Evolutionary conservation across 2,888 invertebrate species (phyloP).

Genomic region (Lobophora halterata): DNA sequence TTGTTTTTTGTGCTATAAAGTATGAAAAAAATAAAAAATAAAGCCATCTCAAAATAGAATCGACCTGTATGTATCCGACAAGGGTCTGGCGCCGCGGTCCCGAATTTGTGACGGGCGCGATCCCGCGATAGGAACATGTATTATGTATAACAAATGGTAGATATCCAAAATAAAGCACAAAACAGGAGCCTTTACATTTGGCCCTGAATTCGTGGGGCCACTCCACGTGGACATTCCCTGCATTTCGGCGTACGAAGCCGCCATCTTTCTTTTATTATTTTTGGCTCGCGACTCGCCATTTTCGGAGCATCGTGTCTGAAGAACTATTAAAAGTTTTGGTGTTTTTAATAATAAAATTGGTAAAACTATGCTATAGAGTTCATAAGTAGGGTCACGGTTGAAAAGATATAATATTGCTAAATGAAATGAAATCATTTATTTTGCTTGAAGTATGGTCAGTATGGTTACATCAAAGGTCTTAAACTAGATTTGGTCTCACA

Average conservation of each 20-base stretch:
- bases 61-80: constrained; percentile 53
- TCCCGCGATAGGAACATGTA: constrained; percentile 75
- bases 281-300: constrained; percentile 54
- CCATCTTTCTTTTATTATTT: constrained; percentile 57
- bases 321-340: constrained; percentile 32
- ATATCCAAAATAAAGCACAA: constrained; percentile 75
- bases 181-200: constrained; percentile 56
- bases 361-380: background rate
- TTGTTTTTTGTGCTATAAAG: too few species aligned
- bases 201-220: constrained; percentile 58
- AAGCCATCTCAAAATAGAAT: constrained; percentile 26
- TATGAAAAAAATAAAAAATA: too few species aligned
- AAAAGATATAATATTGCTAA: too few species aligned
- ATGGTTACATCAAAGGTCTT: too few species aligned
- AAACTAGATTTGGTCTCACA: too few species aligned
- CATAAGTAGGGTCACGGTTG: too few species aligned
- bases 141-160: constrained; percentile 80
- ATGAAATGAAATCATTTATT: too few species aligned
- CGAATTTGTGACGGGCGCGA: constrained; percentile 70
- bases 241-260: constrained; percentile 60
- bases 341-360: constrained; percentile 15
- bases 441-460: too few species aligned
- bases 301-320: constrained; percentile 21
- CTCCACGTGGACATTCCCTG: constrained; percentile 68
- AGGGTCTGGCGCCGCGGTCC: constrained; percentile 71